A percentile compares a stretch with the other conserved stretches of the same genome.
Conservation (phyloP, 1,140 invertebrate species). For the Triops longicaudatus region DNA sequence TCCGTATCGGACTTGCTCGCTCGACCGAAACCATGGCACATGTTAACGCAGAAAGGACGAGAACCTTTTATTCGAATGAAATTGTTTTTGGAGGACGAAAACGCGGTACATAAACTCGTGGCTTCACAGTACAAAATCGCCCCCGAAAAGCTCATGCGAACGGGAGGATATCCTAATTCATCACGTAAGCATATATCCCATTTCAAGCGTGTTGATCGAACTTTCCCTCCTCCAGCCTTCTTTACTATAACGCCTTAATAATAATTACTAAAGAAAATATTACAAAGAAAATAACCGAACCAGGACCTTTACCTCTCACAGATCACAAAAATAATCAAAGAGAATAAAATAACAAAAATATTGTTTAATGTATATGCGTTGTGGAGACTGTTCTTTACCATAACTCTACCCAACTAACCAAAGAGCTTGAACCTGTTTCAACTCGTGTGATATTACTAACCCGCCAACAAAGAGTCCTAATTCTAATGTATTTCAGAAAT, state of each 20-base stretch:
- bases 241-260: not conserved
- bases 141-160: conserved; percentile 89
- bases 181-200: conserved; percentile 47
- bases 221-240: conserved; percentile 12
- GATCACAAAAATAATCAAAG: no score
- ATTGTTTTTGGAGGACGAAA: conserved; percentile 94
- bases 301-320: no score
- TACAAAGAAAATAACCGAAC: no score
- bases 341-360: no score
- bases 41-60: conserved; percentile 91
- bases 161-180: conserved; percentile 79
- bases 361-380: no score
- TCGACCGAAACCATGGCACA: conserved; percentile 92
- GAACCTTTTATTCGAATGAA: conserved; percentile 98
- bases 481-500: conserved; percentile 5
- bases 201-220: not conserved
- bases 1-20: conserved; percentile 91
- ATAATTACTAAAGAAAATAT: no score
- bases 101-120: conserved; percentile 91
- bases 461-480: not conserved
- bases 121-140: conserved; percentile 96
- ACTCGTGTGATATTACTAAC: not conserved
- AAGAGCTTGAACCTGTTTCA: not conserved
- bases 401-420: no score
- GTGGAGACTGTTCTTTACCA: no score